Conservation (phyloP, 1,140 invertebrate species). For the Bombus pascuorum region DNA sequence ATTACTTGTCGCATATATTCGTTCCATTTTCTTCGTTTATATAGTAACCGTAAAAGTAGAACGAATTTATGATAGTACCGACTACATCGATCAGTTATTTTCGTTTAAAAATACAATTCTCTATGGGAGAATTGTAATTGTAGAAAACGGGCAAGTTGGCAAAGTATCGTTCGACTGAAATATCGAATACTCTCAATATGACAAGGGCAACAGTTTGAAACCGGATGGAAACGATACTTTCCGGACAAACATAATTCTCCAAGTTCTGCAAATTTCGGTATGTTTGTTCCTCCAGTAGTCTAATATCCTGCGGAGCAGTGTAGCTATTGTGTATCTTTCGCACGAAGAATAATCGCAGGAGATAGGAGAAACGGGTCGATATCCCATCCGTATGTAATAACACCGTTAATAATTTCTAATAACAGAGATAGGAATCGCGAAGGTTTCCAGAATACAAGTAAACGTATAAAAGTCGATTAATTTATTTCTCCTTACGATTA, state of each 20-base stretch:
- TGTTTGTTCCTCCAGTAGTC: conserved; percentile 47
- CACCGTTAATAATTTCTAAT: not conserved
- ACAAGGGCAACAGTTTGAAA: conserved; percentile 7
- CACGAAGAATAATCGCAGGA: conserved; percentile 40
- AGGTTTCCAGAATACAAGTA: not conserved
- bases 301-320: conserved; percentile 53
- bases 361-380: conserved; percentile 28
- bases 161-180: not conserved
- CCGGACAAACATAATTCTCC: conserved; percentile 55
- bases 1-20: too few relatives aligned
- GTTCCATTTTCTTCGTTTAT: too few relatives aligned
- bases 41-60: too few relatives aligned
- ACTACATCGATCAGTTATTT: too few relatives aligned
- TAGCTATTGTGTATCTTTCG: conserved; percentile 51
- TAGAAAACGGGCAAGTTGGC: not conserved
- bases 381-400: not conserved
- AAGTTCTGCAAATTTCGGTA: conserved; percentile 47
- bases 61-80: too few relatives aligned
- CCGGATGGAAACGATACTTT: conserved; percentile 5
- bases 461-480: not conserved
- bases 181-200: not conserved
- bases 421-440: not conserved
- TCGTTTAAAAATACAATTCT: too few relatives aligned
- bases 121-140: too few relatives aligned
- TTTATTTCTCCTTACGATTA: not conserved